A percentile compares a stretch with the other conserved stretches of the same genome.
These are phyloP conservation scores for Morpho helenor DNA, from an alignment of 2,888 invertebrate genomes.

Conservation along the genomic window DNA sequence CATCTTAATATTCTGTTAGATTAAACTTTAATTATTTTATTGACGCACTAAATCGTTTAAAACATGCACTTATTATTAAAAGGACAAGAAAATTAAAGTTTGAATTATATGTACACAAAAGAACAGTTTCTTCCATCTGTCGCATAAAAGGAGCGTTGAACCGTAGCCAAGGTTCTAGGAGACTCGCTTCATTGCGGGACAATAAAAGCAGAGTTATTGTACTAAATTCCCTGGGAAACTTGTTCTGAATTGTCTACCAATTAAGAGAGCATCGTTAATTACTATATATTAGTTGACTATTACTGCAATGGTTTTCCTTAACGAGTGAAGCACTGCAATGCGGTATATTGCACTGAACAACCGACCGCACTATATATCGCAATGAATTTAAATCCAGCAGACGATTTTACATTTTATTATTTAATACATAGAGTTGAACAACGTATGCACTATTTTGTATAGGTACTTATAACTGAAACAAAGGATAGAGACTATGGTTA, in stretches of 20 bases:
- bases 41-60: no score
- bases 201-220: slow-evolving; percentile 12
- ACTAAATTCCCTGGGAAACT: slow-evolving; percentile 20
- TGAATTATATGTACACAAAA: neutral
- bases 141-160: neutral
- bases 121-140: neutral
- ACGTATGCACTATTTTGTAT: slow-evolving; percentile 18
- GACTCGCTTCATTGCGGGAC: slow-evolving; percentile 4
- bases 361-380: slow-evolving; percentile 25
- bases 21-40: no score
- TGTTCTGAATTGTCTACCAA: slow-evolving; percentile 25
- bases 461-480: slow-evolving; percentile 19
- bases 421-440: slow-evolving; percentile 23
- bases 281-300: slow-evolving; percentile 33
- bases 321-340: slow-evolving; percentile 32
- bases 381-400: slow-evolving; percentile 24
- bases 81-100: neutral
- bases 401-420: slow-evolving; percentile 26
- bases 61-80: no score
- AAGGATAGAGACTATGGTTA: slow-evolving; percentile 26
- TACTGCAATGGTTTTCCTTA: slow-evolving; percentile 32
- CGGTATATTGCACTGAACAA: slow-evolving; percentile 32
- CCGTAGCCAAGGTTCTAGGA: neutral
- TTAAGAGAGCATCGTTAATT: slow-evolving; percentile 33
- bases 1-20: no score